Conservation (phyloP, 2,888 invertebrate species). For the Drosophila anomelani region DNA sequence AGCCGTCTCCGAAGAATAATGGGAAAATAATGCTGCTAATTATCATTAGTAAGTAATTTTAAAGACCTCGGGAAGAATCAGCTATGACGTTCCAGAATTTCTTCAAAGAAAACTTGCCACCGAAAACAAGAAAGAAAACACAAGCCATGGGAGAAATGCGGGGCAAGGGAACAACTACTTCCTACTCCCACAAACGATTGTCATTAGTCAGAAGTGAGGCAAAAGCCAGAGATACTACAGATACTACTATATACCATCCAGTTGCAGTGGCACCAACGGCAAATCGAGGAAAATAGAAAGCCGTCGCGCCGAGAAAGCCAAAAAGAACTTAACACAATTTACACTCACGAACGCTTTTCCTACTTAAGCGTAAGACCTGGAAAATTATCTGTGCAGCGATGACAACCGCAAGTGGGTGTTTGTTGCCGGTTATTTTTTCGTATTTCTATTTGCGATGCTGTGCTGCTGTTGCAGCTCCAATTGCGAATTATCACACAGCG, state of each 20-base stretch:
- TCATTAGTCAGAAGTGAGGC: slow-evolving; percentile 68
- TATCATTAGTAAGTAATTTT: slow-evolving; percentile 69
- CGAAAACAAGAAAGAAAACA: slow-evolving; percentile 24
- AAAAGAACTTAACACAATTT: slow-evolving; percentile 79
- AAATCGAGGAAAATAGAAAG: slow-evolving; percentile 63
- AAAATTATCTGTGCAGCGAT: slow-evolving; percentile 58
- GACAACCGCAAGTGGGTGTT: slow-evolving; percentile 77
- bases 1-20: slow-evolving; percentile 67
- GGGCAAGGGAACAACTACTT: slow-evolving; percentile 41
- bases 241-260: slow-evolving; percentile 4
- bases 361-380: slow-evolving; percentile 65
- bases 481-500: slow-evolving; percentile 63
- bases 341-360: slow-evolving; percentile 75
- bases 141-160: slow-evolving; percentile 16
- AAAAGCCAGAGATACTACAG: slow-evolving; percentile 13
- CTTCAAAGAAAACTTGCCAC: slow-evolving; percentile 60
- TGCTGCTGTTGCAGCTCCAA: slow-evolving; percentile 65
- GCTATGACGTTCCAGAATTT: slow-evolving; percentile 67
- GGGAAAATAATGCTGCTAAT: slow-evolving; percentile 78
- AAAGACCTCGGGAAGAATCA: slow-evolving; percentile 38
- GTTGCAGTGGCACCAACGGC: slow-evolving; percentile 17
- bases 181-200: slow-evolving; percentile 66
- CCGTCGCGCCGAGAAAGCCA: slow-evolving; percentile 71
- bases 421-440: slow-evolving; percentile 23
- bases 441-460: slow-evolving; percentile 14